A percentile compares a stretch with the other conserved stretches of the same genome.
phyloP scores from a whole-genome alignment of 2,797 vertebrate species.

The Neopelma chrysocephalum region DNA sequence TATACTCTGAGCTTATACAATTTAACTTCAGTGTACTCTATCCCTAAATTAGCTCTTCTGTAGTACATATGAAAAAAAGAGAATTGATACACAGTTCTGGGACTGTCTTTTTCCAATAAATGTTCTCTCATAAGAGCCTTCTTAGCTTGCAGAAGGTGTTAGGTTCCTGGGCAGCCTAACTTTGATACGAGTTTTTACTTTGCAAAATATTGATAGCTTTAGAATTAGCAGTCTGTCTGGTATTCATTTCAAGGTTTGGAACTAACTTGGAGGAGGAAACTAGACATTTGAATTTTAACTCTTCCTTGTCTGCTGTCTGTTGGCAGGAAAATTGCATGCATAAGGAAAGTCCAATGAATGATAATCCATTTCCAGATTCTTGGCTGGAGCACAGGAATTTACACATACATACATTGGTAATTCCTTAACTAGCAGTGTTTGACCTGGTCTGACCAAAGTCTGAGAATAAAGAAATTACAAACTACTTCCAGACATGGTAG shows the following conservation, averaged over 20 bases:
- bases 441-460: neutral
- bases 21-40: neutral
- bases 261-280: neutral
- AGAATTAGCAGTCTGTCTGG: neutral
- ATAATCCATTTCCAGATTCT: constrained; percentile 23
- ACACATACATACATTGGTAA: neutral
- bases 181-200: neutral
- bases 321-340: neutral
- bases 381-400: constrained; percentile 2
- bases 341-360: neutral
- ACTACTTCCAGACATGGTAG: neutral
- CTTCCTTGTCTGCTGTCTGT: neutral
- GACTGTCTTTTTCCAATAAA: neutral
- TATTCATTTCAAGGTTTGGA: neutral
- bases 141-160: neutral
- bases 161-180: neutral
- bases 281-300: neutral
- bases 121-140: neutral
- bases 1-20: neutral
- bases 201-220: neutral
- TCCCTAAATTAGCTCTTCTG: neutral
- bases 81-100: neutral
- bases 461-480: neutral
- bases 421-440: constrained; percentile 26
- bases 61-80: neutral